Base-by-base conservation (phyloP, 2,888 invertebrate genomes). In the Clepsis dumicolana region DNA sequence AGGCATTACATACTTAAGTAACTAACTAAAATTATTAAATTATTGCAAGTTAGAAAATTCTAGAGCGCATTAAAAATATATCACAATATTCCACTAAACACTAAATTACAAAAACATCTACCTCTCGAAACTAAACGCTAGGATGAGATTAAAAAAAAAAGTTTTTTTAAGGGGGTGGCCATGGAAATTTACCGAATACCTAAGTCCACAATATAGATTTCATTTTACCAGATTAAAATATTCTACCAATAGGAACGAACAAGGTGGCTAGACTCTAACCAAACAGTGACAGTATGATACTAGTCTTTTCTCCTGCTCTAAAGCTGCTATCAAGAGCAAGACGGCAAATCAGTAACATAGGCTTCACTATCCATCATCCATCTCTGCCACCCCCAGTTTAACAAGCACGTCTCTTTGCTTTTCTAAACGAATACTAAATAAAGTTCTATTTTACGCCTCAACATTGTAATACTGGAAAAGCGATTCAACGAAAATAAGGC, bases 381-480 rank as follows among this genome's bases (percentile, higher is more conserved):
- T 44, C 64, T 63, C 59, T 67, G 70, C 71, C 65, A 50, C 56
- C 48, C 21, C 21, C 48, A 4, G 21, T 65, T 25, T 35, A 71
- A 65, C 53, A 76, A 72, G 65, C 73, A 71, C 70, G 63, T 73
- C 69, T 70, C 73, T 72, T 71, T 68, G 65, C 56, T 60, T 64
- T 66, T 59, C 70, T 70, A 72, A 73, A 71, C 63, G 68, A 72
- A 65, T 70, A 69, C 61, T 70, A 72, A 73, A 57, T 72, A 73
- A 72, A 70, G 74, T 71, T 74, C 4, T 48, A 1, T 73, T 74
- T 72, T 71, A 83, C 81, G 86, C 86, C 87, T 87, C 86, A 83
- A 85, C 79, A 74, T 82, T 84, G 79, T 89, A 90, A 90, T 90
- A 90, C 90, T 90, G 89, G 77, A 83, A 81, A 66, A 64, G 67